Percentiles rank a stretch among this genome's conserved stretches.
Conservation (phyloP, 1,140 invertebrate species). For the Chrysomallon squamiferum region DNA sequence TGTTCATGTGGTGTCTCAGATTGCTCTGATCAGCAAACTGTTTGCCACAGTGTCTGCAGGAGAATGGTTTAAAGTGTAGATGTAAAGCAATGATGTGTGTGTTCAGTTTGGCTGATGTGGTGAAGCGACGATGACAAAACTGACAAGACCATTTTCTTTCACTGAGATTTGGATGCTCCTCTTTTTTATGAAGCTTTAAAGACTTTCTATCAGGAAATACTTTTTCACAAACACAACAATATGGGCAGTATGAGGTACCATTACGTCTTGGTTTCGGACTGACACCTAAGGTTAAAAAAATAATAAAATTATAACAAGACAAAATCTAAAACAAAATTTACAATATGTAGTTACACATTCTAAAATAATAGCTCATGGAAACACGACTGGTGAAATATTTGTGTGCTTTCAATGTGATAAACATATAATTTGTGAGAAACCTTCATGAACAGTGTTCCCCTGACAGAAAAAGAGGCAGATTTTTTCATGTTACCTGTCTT, state of each 20-base stretch:
- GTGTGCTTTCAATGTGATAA: no score
- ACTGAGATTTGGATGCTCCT: slow-evolving; percentile 13
- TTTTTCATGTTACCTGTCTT: no score
- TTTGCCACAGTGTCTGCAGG: slow-evolving; percentile 33
- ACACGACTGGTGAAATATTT: no score
- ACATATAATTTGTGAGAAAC: no score
- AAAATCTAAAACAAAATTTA: no score
- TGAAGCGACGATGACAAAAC: slow-evolving; percentile 27
- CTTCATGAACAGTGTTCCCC: no score
- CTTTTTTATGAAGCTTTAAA: slow-evolving; percentile 18
- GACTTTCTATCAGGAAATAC: slow-evolving; percentile 14
- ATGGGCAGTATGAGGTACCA: neutral
- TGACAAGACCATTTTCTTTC: slow-evolving; percentile 22
- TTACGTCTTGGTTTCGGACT: neutral
- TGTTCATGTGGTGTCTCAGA: slow-evolving; percentile 23
- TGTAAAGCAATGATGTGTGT: slow-evolving; percentile 29
- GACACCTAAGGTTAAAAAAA: no score
- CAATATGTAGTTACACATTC: no score
- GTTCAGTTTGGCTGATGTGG: slow-evolving; percentile 25
- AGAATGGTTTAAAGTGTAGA: slow-evolving; percentile 33
- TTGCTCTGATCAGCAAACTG: slow-evolving; percentile 41
- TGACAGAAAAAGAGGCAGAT: no score
- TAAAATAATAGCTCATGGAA: no score
- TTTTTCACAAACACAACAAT: slow-evolving; percentile 26
- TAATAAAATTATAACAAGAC: no score